Evolutionary conservation across 2,797 vertebrate species (phyloP).

Genomic region (Jordanella pulchra): DNA sequence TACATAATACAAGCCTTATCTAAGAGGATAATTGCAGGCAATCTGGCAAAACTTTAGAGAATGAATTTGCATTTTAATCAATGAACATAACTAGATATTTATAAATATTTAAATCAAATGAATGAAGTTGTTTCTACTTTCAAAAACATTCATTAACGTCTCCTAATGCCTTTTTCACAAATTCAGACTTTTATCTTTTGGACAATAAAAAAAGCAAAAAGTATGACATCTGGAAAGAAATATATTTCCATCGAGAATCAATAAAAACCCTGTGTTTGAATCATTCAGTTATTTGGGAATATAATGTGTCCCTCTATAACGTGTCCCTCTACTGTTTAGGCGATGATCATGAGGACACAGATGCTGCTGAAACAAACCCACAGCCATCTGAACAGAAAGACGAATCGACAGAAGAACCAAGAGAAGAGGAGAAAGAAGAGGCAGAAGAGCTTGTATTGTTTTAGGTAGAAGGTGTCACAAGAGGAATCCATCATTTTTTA

Average conservation of each 20-base stretch:
- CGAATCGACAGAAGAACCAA: slow-evolving; percentile 47
- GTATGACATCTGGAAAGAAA: background rate
- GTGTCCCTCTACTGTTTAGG: slow-evolving; percentile 31
- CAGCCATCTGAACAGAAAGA: slow-evolving; percentile 48
- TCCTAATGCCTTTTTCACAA: background rate
- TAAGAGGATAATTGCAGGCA: background rate
- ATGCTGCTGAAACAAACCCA: slow-evolving; percentile 16
- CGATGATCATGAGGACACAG: slow-evolving; percentile 64
- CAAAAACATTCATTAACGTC: background rate
- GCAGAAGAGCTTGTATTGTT: slow-evolving; percentile 58
- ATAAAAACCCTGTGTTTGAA: fast-evolving
- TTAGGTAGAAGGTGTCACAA: slow-evolving; percentile 51
- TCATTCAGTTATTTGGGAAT: background rate
- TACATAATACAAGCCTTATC: background rate
- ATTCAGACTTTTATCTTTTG: background rate
- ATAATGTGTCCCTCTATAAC: background rate
- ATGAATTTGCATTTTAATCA: background rate
- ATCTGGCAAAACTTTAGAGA: too few relatives aligned
- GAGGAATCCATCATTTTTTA: slow-evolving; percentile 21
- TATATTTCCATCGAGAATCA: background rate
- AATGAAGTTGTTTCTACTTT: background rate
- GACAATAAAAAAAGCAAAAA: background rate
- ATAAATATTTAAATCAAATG: background rate
- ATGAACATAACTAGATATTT: background rate
- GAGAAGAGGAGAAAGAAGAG: slow-evolving; percentile 44